A percentile compares a stretch with the other conserved stretches of the same genome.
These are phyloP conservation scores for Euleptes europaea DNA, from an alignment of 2,113 vertebrate genomes.

Conservation along the genomic window DNA sequence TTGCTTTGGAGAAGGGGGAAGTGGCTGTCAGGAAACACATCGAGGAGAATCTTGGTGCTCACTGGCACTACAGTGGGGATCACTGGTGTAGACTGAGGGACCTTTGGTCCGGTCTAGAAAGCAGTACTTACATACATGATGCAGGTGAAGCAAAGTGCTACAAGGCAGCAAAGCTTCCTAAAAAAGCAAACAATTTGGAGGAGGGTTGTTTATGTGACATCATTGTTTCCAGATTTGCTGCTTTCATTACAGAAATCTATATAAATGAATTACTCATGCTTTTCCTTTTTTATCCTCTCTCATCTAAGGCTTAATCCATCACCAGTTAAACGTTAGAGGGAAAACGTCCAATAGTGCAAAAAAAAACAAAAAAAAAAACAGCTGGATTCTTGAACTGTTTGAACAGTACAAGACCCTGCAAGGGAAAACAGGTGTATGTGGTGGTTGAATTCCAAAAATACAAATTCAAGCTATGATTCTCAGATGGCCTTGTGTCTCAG, in stretches of 20 bases:
- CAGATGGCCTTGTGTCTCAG: background rate
- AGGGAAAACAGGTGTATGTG: background rate
- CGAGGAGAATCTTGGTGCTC: too few relatives aligned
- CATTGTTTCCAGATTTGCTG: fast-evolving
- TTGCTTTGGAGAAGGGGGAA: too few relatives aligned
- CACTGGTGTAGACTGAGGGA: background rate
- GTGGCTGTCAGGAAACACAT: too few relatives aligned
- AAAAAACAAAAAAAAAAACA: too few relatives aligned
- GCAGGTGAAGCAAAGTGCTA: background rate
- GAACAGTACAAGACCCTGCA: background rate
- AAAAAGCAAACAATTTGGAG: fast-evolving
- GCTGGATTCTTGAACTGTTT: background rate
- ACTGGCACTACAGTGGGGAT: too few relatives aligned
- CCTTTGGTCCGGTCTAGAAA: background rate
- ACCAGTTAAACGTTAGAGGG: background rate
- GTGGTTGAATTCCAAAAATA: background rate
- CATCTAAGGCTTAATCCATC: background rate
- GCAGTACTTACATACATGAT: background rate
- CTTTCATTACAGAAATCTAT: background rate
- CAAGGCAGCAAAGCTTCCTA: background rate
- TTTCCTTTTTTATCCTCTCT: fast-evolving
- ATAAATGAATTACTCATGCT: background rate
- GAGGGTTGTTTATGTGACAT: fast-evolving
- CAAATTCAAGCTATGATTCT: background rate
- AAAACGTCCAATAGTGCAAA: fast-evolving